These are phyloP conservation scores for Chloroceryle amazona DNA, from an alignment of 2,797 vertebrate species.

Conservation along the genomic window DNA sequence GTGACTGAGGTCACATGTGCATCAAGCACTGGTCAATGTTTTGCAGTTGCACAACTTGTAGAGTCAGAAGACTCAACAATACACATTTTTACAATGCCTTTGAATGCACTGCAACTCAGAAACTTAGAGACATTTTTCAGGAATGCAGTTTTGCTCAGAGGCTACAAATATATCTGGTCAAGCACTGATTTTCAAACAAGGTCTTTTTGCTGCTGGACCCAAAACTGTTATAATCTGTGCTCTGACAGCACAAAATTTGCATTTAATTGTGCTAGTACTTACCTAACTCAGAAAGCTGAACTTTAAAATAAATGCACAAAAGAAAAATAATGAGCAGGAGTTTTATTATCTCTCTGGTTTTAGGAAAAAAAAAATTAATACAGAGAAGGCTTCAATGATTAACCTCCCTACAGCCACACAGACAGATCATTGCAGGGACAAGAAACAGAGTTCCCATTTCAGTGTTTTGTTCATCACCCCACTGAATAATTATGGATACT, in stretches of 20 bases:
- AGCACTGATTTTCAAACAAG: background rate
- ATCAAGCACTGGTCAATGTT: background rate
- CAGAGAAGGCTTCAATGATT: background rate
- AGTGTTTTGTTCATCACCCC: background rate
- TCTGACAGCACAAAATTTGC: background rate
- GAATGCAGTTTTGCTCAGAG: background rate
- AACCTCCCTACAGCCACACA: fast-evolving
- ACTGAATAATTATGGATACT: background rate
- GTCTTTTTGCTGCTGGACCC: background rate
- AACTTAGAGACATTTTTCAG: background rate
- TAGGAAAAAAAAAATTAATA: background rate
- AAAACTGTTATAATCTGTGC: background rate
- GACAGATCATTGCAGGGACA: background rate
- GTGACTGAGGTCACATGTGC: background rate
- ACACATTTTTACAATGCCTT: background rate
- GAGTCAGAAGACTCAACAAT: background rate
- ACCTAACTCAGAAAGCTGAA: background rate
- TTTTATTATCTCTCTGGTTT: background rate
- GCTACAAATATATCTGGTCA: fast-evolving
- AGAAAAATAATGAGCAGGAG: background rate
- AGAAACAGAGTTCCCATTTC: background rate
- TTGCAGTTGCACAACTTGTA: fast-evolving
- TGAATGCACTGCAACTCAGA: background rate
- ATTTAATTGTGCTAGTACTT: background rate
- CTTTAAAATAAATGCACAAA: background rate